Evolutionary conservation across 2,113 vertebrate species (phyloP).

Genomic region (Gadus macrocephalus): DNA sequence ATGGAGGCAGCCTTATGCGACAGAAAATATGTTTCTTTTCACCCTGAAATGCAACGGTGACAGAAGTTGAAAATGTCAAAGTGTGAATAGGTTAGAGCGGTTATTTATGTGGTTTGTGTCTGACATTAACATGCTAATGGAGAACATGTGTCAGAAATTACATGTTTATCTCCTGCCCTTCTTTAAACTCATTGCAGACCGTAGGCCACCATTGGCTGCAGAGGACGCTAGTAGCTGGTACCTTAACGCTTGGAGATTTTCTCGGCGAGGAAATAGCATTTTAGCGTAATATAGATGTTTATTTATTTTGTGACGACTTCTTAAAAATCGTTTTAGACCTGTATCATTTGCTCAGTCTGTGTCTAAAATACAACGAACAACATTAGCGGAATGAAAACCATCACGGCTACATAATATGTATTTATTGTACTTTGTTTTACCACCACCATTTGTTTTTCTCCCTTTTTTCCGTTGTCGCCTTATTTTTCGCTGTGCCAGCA

Average conservation of each 20-base stretch:
- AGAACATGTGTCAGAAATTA: slow-evolving; percentile 1
- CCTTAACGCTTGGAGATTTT: too few relatives aligned
- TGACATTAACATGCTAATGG: slow-evolving; percentile 6
- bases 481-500: slow-evolving; percentile 28
- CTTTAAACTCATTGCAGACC: not conserved
- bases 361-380: too few relatives aligned
- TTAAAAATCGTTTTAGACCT: too few relatives aligned
- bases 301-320: too few relatives aligned
- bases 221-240: too few relatives aligned
- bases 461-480: not conserved
- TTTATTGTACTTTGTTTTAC: too few relatives aligned
- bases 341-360: too few relatives aligned
- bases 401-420: too few relatives aligned
- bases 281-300: too few relatives aligned
- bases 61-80: slow-evolving; percentile 21
- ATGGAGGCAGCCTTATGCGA: slow-evolving; percentile 46
- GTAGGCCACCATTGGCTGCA: too few relatives aligned
- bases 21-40: slow-evolving; percentile 13
- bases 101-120: slow-evolving; percentile 20
- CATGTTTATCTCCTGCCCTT: slow-evolving; percentile 4
- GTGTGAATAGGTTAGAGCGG: slow-evolving; percentile 7
- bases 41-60: slow-evolving; percentile 4
- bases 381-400: too few relatives aligned
- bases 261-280: too few relatives aligned
- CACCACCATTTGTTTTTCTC: not conserved